Evolutionary conservation across 2,888 invertebrate species (phyloP).

Genomic region (Axea sp.): DNA sequence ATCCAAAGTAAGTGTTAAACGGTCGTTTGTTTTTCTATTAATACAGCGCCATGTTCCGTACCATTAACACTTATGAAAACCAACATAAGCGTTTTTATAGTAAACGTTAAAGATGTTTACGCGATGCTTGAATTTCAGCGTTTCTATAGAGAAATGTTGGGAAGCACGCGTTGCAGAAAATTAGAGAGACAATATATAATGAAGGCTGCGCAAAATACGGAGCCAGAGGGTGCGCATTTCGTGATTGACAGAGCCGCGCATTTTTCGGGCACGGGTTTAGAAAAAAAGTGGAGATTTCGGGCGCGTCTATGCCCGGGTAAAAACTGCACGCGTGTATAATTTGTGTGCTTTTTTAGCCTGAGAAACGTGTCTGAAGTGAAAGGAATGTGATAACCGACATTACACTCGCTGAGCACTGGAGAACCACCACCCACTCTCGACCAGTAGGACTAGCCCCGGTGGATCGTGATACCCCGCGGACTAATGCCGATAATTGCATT

Average conservation of each 20-base stretch:
- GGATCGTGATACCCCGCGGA: slow-evolving; percentile 78
- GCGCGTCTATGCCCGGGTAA: slow-evolving; percentile 7
- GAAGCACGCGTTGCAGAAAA: too few species aligned
- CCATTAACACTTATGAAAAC: too few species aligned
- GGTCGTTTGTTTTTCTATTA: slow-evolving; percentile 1
- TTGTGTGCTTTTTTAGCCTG: slow-evolving; percentile 40
- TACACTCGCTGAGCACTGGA: slow-evolving; percentile 70
- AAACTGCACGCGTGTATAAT: slow-evolving; percentile 29
- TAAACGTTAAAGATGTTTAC: too few species aligned
- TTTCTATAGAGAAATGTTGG: too few species aligned
- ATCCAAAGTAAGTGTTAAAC: background rate
- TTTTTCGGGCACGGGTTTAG: slow-evolving; percentile 23
- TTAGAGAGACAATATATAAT: slow-evolving; percentile 11
- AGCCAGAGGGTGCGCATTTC: slow-evolving; percentile 36
- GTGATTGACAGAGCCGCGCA: slow-evolving; percentile 41
- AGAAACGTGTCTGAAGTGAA: slow-evolving; percentile 48
- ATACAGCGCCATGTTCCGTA: background rate
- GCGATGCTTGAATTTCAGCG: too few species aligned
- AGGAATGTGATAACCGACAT: slow-evolving; percentile 58
- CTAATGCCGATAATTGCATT: slow-evolving; percentile 79
- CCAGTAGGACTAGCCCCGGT: slow-evolving; percentile 68
- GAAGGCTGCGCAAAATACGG: slow-evolving; percentile 3
- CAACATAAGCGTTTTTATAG: too few species aligned
- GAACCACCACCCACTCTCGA: slow-evolving; percentile 67
- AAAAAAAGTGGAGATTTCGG: slow-evolving; percentile 24